Evolutionary conservation across 2,113 vertebrate species (phyloP).

Genomic region (Alexandromys fortis): DNA sequence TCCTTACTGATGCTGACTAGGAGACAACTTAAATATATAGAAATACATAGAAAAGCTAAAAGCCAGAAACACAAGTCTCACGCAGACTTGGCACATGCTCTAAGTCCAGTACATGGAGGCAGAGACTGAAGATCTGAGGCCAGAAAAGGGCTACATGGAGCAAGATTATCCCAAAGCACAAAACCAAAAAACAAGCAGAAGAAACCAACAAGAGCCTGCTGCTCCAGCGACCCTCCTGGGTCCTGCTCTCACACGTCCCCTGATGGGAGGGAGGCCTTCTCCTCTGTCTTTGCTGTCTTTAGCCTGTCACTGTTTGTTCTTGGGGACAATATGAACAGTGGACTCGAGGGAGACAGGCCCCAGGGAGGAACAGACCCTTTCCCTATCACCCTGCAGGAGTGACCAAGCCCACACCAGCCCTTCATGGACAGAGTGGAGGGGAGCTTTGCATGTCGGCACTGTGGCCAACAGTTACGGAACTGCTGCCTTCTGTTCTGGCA

Average conservation of each 20-base stretch:
- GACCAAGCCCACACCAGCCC: neutral
- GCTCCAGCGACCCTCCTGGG: neutral
- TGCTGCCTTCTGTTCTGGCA: neutral
- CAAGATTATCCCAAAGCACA: neutral
- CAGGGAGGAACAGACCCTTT: neutral
- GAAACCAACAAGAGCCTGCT: neutral
- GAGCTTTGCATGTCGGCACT: neutral
- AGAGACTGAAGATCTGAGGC: neutral
- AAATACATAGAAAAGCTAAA: neutral
- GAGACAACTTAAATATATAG: constrained; percentile 16
- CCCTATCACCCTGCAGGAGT: neutral
- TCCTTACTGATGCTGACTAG: constrained; percentile 27
- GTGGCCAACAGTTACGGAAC: neutral
- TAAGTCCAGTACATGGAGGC: neutral
- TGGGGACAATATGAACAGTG: neutral
- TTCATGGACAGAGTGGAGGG: neutral
- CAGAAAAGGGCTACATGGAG: neutral
- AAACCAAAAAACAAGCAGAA: neutral
- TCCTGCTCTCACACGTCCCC: neutral
- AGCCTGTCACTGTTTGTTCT: neutral
- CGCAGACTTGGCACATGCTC: neutral
- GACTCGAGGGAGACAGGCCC: neutral
- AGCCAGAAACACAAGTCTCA: neutral
- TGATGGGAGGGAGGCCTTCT: neutral
- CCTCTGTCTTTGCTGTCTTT: neutral